Evolutionary conservation across 1,140 invertebrate species (phyloP).

Genomic region (Arion vulgaris): DNA sequence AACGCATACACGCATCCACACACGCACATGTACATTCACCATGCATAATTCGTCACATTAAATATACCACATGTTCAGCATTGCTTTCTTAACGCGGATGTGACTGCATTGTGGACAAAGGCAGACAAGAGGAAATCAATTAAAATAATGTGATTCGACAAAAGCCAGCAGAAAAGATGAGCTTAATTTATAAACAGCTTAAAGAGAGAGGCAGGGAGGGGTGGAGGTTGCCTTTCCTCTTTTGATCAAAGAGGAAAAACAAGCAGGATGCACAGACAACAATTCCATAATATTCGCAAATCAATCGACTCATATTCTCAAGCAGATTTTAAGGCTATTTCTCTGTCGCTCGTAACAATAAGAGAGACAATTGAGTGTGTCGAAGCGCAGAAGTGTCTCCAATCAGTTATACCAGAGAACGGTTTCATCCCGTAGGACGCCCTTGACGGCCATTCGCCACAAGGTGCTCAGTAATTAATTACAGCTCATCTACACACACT

Average conservation of each 20-base stretch:
- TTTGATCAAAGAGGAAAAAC: constrained; percentile 26
- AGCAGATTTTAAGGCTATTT: constrained; percentile 16
- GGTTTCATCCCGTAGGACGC: constrained; percentile 1
- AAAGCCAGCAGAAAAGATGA: constrained; percentile 3
- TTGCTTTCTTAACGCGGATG: neutral
- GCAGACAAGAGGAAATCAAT: neutral
- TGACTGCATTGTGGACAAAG: neutral
- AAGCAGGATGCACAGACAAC: neutral
- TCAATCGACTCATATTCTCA: constrained; percentile 18
- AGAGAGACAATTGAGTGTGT: constrained; percentile 8
- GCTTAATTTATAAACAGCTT: constrained; percentile 37
- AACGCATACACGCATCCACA: too few relatives aligned
- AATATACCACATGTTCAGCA: neutral
- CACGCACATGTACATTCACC: too few relatives aligned
- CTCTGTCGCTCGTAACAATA: neutral
- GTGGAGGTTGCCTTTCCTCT: constrained; percentile 14
- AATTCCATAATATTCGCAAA: constrained; percentile 16
- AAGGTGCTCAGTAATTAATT: constrained; percentile 33
- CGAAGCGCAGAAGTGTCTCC: constrained; percentile 15
- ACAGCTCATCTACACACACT: constrained; percentile 3
- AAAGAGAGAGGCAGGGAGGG: too few relatives aligned
- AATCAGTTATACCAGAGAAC: neutral
- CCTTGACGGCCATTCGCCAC: neutral
- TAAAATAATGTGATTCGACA: constrained; percentile 30
- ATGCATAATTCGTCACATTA: too few relatives aligned